These are phyloP conservation scores for Chaetops frenatus DNA, from an alignment of 2,113 vertebrate species.

Conservation along the genomic window DNA sequence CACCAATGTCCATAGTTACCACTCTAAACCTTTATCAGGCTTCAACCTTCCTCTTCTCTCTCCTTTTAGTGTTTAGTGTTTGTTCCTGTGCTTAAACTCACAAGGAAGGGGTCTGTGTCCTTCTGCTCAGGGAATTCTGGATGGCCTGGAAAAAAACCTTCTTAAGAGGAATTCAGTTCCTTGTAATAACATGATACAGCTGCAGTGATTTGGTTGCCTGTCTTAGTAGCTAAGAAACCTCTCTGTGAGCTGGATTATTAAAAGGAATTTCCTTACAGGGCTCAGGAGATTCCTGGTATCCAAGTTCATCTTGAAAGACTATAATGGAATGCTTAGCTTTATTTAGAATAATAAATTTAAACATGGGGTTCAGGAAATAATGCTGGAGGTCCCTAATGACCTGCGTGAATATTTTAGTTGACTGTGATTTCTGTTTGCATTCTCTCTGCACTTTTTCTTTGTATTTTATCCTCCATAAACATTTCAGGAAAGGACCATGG, in stretches of 20 bases:
- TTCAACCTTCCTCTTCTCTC: background rate
- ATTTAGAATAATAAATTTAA: background rate
- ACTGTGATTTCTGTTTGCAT: background rate
- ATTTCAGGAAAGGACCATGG: background rate
- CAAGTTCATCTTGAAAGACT: background rate
- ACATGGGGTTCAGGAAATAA: background rate
- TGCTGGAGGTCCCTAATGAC: background rate
- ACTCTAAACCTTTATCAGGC: background rate
- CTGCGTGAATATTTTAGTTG: background rate
- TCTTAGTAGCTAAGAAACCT: background rate
- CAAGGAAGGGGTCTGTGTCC: background rate
- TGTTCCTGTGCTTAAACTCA: background rate
- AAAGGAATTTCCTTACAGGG: constrained; percentile 37
- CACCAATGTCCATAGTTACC: background rate
- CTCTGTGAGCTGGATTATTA: constrained; percentile 13
- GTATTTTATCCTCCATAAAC: background rate
- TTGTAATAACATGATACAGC: background rate
- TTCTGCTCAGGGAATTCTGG: background rate
- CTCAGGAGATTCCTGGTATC: constrained; percentile 38
- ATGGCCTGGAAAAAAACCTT: background rate
- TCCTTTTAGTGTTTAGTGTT: background rate
- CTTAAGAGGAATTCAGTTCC: background rate
- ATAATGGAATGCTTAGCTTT: background rate
- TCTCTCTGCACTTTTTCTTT: background rate
- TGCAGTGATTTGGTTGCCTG: background rate